These are phyloP conservation scores for Laupala kohalensis DNA, from an alignment of 1,140 invertebrate species.

Conservation along the genomic window DNA sequence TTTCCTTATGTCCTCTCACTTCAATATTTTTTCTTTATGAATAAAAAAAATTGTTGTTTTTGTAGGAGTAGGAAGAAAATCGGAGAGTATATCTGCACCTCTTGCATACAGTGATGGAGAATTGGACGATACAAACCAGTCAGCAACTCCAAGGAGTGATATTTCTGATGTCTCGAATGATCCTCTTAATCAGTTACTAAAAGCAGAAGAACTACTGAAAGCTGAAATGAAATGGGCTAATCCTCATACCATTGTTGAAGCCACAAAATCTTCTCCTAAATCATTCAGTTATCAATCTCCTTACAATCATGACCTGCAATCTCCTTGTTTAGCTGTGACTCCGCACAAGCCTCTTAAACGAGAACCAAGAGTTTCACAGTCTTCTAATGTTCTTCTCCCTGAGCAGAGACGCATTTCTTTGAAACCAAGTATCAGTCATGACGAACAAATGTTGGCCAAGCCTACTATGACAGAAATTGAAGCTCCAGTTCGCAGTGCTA, in stretches of 20 bases:
- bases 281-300: background rate
- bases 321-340: background rate
- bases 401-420: conserved; percentile 1
- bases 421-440: conserved; percentile 7
- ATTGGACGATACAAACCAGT: conserved; percentile 25
- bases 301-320: background rate
- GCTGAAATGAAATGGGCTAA: background rate
- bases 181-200: background rate
- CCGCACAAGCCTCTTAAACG: background rate
- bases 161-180: conserved; percentile 27
- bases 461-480: conserved; percentile 27
- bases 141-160: conserved; percentile 27
- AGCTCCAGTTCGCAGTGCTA: conserved; percentile 30
- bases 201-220: no score
- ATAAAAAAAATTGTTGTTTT: conserved; percentile 1
- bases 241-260: background rate
- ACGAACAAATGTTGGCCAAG: conserved; percentile 1
- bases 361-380: conserved; percentile 24
- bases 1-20: background rate
- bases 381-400: background rate
- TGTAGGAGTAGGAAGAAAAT: conserved; percentile 21
- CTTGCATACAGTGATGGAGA: conserved; percentile 33
- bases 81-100: conserved; percentile 9
- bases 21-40: background rate
- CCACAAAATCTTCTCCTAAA: background rate